Evolutionary conservation across 2,113 vertebrate genomes (phyloP).

Genomic region (Lagopus leucura): DNA sequence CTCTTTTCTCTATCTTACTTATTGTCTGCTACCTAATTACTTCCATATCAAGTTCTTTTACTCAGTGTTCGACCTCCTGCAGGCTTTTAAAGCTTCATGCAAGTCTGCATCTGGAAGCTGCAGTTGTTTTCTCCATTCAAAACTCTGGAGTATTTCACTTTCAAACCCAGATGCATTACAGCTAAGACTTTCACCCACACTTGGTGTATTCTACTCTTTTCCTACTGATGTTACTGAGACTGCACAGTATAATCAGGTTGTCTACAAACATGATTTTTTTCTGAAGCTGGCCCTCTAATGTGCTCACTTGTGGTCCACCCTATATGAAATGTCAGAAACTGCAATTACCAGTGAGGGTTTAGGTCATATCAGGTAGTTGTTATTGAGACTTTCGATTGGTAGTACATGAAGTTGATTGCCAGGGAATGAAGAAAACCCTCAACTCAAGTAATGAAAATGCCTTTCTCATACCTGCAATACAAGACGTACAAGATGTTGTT

Average conservation of each 20-base stretch:
- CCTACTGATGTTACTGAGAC: neutral
- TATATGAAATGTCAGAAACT: neutral
- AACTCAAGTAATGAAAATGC: neutral
- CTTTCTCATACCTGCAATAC: neutral
- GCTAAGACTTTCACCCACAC: neutral
- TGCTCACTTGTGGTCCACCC: neutral
- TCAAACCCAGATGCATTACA: neutral
- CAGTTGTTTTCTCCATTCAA: neutral
- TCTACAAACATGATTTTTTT: neutral
- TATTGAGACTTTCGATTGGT: neutral
- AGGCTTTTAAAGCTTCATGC: neutral
- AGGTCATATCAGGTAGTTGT: neutral
- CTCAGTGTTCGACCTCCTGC: neutral
- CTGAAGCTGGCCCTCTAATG: neutral
- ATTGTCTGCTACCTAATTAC: conserved; percentile 80
- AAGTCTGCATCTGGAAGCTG: neutral
- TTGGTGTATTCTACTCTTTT: neutral
- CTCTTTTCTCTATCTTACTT: conserved; percentile 83
- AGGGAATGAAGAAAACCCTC: neutral
- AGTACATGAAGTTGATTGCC: neutral
- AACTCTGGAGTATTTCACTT: neutral
- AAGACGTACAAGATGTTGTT: neutral
- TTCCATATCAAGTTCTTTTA: conserved; percentile 80
- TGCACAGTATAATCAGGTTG: neutral
- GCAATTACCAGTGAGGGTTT: neutral